Evolutionary conservation across 2,113 vertebrate genomes (phyloP), one percentile per base, ranked within the genome.

Genomic region (Syngnathus floridae): DNA sequence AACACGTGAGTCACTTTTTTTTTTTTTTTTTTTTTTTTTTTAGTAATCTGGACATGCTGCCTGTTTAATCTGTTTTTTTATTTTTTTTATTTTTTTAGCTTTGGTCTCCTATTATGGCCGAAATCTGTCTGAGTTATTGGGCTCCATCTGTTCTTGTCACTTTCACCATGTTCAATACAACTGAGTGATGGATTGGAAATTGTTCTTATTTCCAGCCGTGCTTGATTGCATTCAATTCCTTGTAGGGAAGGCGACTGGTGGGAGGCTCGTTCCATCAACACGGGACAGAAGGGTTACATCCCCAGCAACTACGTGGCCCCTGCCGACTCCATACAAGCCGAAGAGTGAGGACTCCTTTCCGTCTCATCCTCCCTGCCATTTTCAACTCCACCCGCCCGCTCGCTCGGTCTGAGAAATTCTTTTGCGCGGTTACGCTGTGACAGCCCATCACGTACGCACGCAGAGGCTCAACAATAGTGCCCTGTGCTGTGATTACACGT

Each of bases 221-320:
- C 12, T n/a, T 40, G 17, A 67, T 38, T 36, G n/a, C 45, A 8
- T 57, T 51, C 35, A 67, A 49, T 13, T 43, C 1, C 21, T 57
- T 56, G 31, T 63, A 89, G 86, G 56, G 87, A 89, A 78, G 86
- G 87, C 16, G 86, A 99, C 90, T 99, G 96, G 96, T 99, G 97
- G 97, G 96, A 98, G 93, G 97, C 97, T 62, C 92, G 94, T 77
- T 98, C 96, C 76, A 98, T 99, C 86, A 96, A 95, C 87, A 98
- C 97, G 0, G 96, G 95, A 80, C 94, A 96, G 88, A 98, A 93
- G 63, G 97, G 97, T 75, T 99, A 98, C 84, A 98, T 99, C 87
- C 97, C 96, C 76, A 99, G 97, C 84, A 99, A 98, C 91, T 99
- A 99, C 6, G 95, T 99, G 80, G 97, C 96, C 75, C 97, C 97